phyloP scores from a whole-genome alignment of 2,888 invertebrate species.

The Acanthopleura granulata region DNA sequence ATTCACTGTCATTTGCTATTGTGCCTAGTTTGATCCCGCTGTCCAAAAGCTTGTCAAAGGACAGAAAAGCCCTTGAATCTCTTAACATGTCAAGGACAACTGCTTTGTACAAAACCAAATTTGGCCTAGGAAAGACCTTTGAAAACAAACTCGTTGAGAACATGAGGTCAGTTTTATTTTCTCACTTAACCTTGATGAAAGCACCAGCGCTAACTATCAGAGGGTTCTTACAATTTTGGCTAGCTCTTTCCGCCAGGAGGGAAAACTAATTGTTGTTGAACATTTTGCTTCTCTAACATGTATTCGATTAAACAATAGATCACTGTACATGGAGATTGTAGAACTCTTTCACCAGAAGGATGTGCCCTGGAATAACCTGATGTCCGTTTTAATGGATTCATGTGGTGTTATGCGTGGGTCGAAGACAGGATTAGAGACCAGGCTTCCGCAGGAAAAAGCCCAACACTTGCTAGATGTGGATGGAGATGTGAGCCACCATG shows the following conservation, averaged over 20 bases:
- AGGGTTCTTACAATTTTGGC: not conserved
- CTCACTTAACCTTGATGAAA: not conserved
- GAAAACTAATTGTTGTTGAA: not conserved
- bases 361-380: conserved; percentile 27
- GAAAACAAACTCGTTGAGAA: not conserved
- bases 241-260: not conserved
- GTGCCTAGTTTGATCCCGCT: not conserved
- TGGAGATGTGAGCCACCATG: conserved; percentile 22
- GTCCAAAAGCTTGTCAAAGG: not conserved
- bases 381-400: conserved; percentile 24
- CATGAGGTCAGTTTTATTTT: not conserved
- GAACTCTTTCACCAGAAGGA: not conserved
- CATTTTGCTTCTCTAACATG: not conserved
- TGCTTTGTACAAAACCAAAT: not conserved
- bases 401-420: conserved; percentile 27
- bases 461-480: conserved; percentile 22
- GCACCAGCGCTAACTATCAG: not conserved
- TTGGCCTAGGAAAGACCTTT: not conserved
- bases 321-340: too few relatives aligned
- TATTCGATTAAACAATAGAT: too few relatives aligned
- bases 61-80: not conserved
- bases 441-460: conserved; percentile 13
- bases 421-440: conserved; percentile 26
- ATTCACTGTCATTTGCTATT: not conserved
- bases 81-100: not conserved